Percentiles rank a stretch among this genome's conserved stretches.
Conservation (phyloP, 2,797 vertebrate genomes). For the Loris lydekkerianus region DNA sequence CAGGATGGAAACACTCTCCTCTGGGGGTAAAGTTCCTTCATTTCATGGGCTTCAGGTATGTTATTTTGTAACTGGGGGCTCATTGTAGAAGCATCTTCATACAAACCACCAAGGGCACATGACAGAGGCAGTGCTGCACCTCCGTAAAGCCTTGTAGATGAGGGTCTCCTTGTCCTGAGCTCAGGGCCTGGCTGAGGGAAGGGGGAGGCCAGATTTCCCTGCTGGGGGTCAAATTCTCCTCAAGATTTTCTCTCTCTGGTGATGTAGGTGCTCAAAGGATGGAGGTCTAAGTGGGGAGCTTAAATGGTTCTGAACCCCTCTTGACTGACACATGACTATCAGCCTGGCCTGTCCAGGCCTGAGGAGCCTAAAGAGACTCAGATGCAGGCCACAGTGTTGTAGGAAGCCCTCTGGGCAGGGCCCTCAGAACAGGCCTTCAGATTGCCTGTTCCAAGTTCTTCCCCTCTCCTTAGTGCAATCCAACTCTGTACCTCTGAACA, state of each 20-base stretch:
- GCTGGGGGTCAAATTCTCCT: background rate
- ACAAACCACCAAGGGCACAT: background rate
- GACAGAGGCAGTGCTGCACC: background rate
- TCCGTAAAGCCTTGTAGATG: background rate
- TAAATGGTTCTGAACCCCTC: background rate
- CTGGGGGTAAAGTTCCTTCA: background rate
- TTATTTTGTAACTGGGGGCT: too few relatives aligned
- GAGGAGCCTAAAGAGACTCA: background rate
- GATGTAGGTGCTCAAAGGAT: background rate
- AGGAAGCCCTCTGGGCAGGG: background rate
- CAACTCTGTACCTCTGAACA: fast-evolving
- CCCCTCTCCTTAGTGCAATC: background rate
- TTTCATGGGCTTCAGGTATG: background rate
- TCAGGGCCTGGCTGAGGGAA: background rate
- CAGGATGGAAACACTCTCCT: background rate
- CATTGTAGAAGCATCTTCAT: background rate
- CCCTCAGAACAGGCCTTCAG: background rate
- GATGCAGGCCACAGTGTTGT: background rate
- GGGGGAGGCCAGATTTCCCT: background rate
- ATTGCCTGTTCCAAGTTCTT: background rate
- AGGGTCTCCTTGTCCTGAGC: background rate
- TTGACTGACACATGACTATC: background rate
- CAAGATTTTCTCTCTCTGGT: background rate
- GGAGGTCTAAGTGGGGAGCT: background rate
- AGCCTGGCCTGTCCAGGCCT: background rate